Percentiles rank a stretch among this genome's conserved stretches.
Conservation (phyloP, 1,140 invertebrate genomes). For the Ganaspis sp. region DNA sequence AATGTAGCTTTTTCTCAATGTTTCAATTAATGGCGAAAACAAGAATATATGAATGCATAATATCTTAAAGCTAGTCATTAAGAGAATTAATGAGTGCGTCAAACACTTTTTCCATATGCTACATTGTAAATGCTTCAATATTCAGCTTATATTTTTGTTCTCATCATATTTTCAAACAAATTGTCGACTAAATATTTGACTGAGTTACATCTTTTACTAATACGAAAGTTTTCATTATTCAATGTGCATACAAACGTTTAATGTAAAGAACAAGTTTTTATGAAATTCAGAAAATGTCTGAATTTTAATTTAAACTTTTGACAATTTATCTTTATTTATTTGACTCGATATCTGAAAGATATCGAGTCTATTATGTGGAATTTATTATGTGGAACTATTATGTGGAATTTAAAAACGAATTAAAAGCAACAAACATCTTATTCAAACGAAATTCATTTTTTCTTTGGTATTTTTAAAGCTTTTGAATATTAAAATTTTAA, state of each 20-base stretch:
- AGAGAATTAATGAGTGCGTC: constrained; percentile 54
- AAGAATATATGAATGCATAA: constrained; percentile 65
- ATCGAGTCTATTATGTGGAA: too few species aligned
- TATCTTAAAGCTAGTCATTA: constrained; percentile 71
- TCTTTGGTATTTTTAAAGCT: too few species aligned
- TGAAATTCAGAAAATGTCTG: too few species aligned
- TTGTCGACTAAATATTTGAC: constrained; percentile 4
- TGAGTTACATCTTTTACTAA: constrained; percentile 12
- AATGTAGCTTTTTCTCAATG: constrained; percentile 33
- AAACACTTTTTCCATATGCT: constrained; percentile 48
- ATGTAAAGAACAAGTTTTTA: neutral
- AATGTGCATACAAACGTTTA: constrained; percentile 12
- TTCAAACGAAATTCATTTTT: too few species aligned
- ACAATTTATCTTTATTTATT: too few species aligned
- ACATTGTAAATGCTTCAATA: constrained; percentile 31
- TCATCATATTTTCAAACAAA: constrained; percentile 28
- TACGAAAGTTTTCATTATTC: constrained; percentile 7
- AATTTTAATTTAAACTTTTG: too few species aligned
- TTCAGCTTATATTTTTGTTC: constrained; percentile 27
- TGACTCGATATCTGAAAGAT: too few species aligned
- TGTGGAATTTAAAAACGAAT: too few species aligned
- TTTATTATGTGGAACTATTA: too few species aligned
- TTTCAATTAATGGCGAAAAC: constrained; percentile 36
- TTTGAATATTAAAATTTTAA: too few species aligned
- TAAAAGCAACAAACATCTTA: too few species aligned